Evolutionary conservation across 2,888 invertebrate species (phyloP).

Genomic region (Acleris literana): DNA sequence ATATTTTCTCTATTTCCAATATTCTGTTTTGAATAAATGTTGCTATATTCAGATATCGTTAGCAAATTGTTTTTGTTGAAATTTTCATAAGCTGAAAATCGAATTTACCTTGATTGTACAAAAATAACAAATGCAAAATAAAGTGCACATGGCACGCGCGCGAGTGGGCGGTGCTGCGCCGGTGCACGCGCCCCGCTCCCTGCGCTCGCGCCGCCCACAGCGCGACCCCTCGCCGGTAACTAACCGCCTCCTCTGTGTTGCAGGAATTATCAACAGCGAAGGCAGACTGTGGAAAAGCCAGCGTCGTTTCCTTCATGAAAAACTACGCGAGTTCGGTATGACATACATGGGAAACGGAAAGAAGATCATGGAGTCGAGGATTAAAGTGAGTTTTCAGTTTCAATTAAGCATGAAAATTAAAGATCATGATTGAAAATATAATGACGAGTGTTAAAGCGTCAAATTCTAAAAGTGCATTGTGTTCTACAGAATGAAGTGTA

Average conservation of each 20-base stretch:
- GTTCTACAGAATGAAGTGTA: constrained; percentile 88
- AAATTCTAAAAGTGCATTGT: constrained; percentile 39
- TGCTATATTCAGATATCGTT: neutral
- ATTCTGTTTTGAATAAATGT: neutral
- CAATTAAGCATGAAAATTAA: neutral
- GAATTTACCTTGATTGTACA: neutral
- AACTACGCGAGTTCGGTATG: constrained; percentile 93
- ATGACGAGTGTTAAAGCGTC: neutral
- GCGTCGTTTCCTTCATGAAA: constrained; percentile 93
- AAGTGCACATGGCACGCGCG: constrained; percentile 34
- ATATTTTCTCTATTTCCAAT: neutral
- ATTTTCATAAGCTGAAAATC: neutral
- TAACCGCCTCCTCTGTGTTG: constrained; percentile 47
- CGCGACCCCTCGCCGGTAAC: constrained; percentile 50
- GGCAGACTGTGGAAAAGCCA: constrained; percentile 96
- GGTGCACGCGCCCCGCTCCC: constrained; percentile 51
- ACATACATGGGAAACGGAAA: constrained; percentile 92
- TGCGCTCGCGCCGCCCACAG: constrained; percentile 65
- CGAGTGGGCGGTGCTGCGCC: constrained; percentile 58
- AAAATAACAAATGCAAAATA: neutral
- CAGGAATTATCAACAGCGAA: constrained; percentile 95
- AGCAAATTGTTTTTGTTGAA: neutral
- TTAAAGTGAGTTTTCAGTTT: constrained; percentile 85
- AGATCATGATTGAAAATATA: neutral
- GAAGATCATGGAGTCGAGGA: constrained; percentile 91